A percentile compares a stretch with the other conserved stretches of the same genome.
These are phyloP conservation scores for Brotula barbata DNA, from an alignment of 2,797 vertebrate genomes.

Conservation along the genomic window DNA sequence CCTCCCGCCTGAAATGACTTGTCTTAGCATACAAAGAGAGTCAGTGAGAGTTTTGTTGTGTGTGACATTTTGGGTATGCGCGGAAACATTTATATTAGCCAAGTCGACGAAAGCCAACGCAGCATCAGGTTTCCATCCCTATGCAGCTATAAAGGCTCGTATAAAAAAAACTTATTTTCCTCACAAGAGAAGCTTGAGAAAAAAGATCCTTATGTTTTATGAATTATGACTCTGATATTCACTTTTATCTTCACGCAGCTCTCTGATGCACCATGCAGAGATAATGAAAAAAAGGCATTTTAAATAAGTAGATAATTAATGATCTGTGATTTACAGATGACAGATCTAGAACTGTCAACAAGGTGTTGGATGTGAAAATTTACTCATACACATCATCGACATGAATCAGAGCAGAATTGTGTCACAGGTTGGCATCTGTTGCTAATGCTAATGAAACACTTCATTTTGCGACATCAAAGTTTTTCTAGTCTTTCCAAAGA, in stretches of 20 bases:
- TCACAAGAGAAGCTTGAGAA: conserved; percentile 35
- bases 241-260: conserved; percentile 17
- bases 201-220: too few species aligned
- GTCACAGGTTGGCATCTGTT: not conserved
- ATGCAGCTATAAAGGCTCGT: conserved; percentile 22
- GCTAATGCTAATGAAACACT: not conserved
- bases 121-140: conserved; percentile 55
- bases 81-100: conserved; percentile 68
- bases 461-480: not conserved
- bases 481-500: too few species aligned
- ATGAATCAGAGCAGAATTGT: not conserved
- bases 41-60: conserved; percentile 43
- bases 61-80: conserved; percentile 55
- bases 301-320: not conserved
- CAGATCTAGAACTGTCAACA: not conserved
- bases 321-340: not conserved
- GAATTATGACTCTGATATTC: conserved; percentile 3
- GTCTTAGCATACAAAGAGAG: conserved; percentile 24
- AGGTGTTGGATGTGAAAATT: not conserved
- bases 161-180: conserved; percentile 38
- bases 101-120: conserved; percentile 29
- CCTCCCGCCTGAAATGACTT: conserved; percentile 41
- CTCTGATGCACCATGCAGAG: not conserved
- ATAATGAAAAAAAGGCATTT: conserved; percentile 4
- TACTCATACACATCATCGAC: not conserved